These are phyloP conservation scores for Drosophila fulvimacula DNA, from an alignment of 2,888 invertebrate species.

Conservation along the genomic window DNA sequence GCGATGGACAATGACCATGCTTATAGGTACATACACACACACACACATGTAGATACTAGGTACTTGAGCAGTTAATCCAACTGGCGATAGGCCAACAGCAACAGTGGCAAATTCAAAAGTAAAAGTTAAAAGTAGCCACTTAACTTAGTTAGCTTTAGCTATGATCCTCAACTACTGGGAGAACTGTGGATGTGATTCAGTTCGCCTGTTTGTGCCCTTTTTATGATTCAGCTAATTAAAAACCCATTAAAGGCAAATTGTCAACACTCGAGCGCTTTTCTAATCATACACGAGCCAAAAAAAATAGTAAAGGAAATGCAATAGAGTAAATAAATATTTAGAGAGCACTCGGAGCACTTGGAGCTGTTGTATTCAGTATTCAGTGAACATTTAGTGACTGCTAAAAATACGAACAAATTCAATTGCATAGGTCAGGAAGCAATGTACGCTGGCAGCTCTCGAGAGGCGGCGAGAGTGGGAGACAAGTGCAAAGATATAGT, in stretches of 20 bases:
- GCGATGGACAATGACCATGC: conserved; percentile 18
- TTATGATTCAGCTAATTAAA: conserved; percentile 15
- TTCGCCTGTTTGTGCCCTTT: neutral
- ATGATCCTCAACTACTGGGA: neutral
- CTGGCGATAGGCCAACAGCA: conserved; percentile 28
- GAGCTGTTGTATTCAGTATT: conserved; percentile 13
- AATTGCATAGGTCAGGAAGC: conserved; percentile 54
- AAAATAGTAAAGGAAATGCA: neutral
- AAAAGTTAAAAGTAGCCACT: conserved; percentile 8
- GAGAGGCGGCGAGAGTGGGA: too few relatives aligned
- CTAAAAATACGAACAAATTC: conserved; percentile 39
- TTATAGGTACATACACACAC: neutral
- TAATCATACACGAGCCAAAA: conserved; percentile 4
- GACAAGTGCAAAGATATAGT: conserved; percentile 20
- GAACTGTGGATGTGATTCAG: neutral
- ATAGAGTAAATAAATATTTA: conserved; percentile 4
- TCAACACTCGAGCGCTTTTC: conserved; percentile 1
- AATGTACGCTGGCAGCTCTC: conserved; percentile 21
- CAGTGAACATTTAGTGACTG: conserved; percentile 23
- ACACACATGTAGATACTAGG: conserved; percentile 11
- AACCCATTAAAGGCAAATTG: conserved; percentile 16
- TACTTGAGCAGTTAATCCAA: conserved; percentile 40
- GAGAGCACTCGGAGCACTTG: neutral
- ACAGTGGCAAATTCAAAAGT: conserved; percentile 25
- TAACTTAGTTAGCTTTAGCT: neutral